phyloP scores from a whole-genome alignment of 1,140 invertebrate genomes.

The Magallana ariakensis region DNA sequence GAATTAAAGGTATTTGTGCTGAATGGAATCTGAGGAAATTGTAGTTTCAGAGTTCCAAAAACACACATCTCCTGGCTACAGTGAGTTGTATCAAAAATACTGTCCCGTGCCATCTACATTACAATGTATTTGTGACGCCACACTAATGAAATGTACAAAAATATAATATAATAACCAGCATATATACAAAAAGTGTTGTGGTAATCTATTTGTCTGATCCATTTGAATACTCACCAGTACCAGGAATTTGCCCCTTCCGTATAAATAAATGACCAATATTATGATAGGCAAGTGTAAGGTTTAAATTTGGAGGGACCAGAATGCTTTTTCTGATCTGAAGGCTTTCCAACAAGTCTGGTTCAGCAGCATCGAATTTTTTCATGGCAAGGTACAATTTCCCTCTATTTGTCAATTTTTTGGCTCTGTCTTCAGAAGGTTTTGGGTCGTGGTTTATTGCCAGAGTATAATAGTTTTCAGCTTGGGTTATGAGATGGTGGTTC shows the following conservation, averaged over 20 bases:
- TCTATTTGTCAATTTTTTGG: slow-evolving; percentile 1
- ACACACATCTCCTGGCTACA: too few species aligned
- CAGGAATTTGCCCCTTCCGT: neutral
- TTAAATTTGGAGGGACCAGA: neutral
- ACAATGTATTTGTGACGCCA: too few species aligned
- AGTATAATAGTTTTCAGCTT: slow-evolving; percentile 10
- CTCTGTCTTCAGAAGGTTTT: neutral
- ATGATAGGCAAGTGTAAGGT: slow-evolving; percentile 4
- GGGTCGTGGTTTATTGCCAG: neutral
- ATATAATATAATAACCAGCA: too few species aligned
- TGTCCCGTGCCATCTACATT: too few species aligned
- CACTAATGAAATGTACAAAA: too few species aligned
- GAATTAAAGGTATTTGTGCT: too few species aligned
- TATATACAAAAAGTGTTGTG: too few species aligned
- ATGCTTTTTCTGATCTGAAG: neutral
- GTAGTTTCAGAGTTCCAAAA: too few species aligned
- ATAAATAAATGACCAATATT: neutral
- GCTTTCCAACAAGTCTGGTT: neutral
- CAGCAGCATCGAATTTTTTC: neutral
- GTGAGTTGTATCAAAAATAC: too few species aligned
- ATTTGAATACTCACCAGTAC: neutral
- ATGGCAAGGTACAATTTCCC: neutral
- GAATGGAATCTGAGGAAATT: too few species aligned
- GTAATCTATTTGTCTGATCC: too few species aligned
- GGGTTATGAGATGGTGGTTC: neutral